These are phyloP conservation scores for Neoaliturus tenellus DNA, from an alignment of 2,888 invertebrate species.

Conservation along the genomic window DNA sequence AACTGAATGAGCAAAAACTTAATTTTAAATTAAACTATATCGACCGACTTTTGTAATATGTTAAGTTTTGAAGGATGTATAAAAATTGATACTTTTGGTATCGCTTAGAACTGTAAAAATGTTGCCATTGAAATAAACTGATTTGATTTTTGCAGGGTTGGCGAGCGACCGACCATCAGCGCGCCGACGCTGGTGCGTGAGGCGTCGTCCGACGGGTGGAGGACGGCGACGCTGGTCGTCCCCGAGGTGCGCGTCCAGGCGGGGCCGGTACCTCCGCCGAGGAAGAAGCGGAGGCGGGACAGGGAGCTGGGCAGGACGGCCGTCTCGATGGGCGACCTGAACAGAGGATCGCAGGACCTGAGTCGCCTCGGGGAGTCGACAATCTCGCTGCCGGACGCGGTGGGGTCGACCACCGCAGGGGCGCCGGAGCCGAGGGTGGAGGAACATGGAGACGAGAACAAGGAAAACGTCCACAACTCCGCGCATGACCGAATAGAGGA, in stretches of 20 bases:
- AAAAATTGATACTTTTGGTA: no score
- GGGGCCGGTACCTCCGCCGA: slow-evolving; percentile 47
- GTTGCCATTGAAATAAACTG: no score
- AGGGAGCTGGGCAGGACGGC: slow-evolving; percentile 22
- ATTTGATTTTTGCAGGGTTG: slow-evolving; percentile 26
- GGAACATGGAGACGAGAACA: neutral
- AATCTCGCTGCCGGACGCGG: slow-evolving; percentile 40
- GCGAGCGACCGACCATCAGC: slow-evolving; percentile 41
- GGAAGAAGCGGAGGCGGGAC: slow-evolving; percentile 48
- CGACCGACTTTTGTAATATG: no score
- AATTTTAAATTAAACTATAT: no score
- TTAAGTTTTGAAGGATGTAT: no score
- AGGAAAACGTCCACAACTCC: neutral
- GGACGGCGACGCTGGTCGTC: slow-evolving; percentile 39
- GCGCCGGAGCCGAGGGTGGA: neutral
- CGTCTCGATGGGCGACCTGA: slow-evolving; percentile 46
- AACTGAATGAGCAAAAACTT: no score
- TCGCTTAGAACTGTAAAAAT: no score
- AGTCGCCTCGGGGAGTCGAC: slow-evolving; percentile 2
- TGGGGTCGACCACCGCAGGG: neutral
- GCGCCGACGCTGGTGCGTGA: slow-evolving; percentile 31
- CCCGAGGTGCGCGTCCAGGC: slow-evolving; percentile 29
- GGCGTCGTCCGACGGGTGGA: slow-evolving; percentile 40
- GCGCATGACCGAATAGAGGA: neutral
- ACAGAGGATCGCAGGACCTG: neutral